Base-by-base conservation (phyloP, 2,797 vertebrate genomes). In the Melanogrammus aeglefinus region DNA sequence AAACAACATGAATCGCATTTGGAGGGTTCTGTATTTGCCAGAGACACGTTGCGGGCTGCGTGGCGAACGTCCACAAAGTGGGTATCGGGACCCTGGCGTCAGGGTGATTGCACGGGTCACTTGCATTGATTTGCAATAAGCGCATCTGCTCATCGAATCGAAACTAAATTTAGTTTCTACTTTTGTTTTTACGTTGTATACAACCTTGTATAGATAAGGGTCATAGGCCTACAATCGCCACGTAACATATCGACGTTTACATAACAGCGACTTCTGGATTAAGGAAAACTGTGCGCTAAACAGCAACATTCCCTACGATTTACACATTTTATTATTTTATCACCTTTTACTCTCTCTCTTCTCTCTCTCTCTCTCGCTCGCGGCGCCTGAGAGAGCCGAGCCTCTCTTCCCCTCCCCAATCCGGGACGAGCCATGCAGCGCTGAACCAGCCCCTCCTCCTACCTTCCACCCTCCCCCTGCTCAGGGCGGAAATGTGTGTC, bases 401-500 rank as follows among this genome's bases (percentile, higher is more conserved):
- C 24, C n/a, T n/a, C 35, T 6, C 24, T 36, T 31, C 21, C 41
- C 10, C 76, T 27, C 41, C 44, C 31, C 75, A 31, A n/a, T 41
- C 29, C 27, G 73, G 76, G 18, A 16, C 78, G 76, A 78, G 79
- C 79, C 10, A 24, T 63, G 63, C 63, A 27, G 29, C 72, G 38
- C 66, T 63, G 75, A 16, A 72, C 57, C 80, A 36, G 51, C 39
- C 35, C 21, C 51, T 71, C 76, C 36, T 69, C 57, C 57, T 27
- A 27, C 35, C 80, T 77, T 80, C 82, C 83, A 74, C 66, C 87
- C 86, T 87, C 91, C 91, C 88, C 91, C 83, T 88, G 85, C 87
- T 87, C 87, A 88, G 83, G 91, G 94, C 94, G 94, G 95, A 95
- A 96, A 94, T 95, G 63, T 95, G 63, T 90, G 89, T 93, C 92